Percentiles rank a stretch among this genome's conserved stretches.
Conservation (phyloP, 53 echinoderm and acorn worm species). For the Echinometra lucunter region DNA sequence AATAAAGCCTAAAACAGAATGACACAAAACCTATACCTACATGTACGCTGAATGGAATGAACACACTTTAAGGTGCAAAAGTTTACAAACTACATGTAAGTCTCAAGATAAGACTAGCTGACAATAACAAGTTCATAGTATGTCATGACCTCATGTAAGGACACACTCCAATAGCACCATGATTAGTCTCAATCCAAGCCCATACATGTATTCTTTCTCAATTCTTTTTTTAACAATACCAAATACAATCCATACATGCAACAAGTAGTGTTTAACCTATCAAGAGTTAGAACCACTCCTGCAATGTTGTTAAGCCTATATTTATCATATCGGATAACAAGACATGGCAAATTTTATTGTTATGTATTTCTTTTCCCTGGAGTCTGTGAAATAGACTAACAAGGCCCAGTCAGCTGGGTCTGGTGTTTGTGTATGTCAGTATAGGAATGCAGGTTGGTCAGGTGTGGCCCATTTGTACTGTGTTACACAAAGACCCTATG, state of each 20-base stretch:
- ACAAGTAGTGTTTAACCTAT: background rate
- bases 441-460: slow-evolving; percentile 2
- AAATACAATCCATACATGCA: background rate
- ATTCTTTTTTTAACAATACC: background rate
- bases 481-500: background rate
- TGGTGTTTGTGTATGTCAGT: slow-evolving; percentile 19
- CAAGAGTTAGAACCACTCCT: background rate
- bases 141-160: slow-evolving; percentile 35
- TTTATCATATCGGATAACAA: background rate
- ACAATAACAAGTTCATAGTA: slow-evolving; percentile 42
- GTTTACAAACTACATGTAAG: background rate
- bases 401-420: background rate
- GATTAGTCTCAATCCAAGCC: slow-evolving; percentile 30
- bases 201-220: background rate
- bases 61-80: background rate
- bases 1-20: no score
- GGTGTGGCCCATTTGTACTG: slow-evolving; percentile 55
- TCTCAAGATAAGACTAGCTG: background rate
- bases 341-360: background rate
- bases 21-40: no score
- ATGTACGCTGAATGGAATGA: background rate
- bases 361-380: background rate
- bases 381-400: slow-evolving; percentile 34
- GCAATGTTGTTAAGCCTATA: background rate
- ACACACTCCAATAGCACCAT: slow-evolving; percentile 15